phyloP scores from a whole-genome alignment of 2,888 invertebrate genomes.

The Eristalis intricaria region DNA sequence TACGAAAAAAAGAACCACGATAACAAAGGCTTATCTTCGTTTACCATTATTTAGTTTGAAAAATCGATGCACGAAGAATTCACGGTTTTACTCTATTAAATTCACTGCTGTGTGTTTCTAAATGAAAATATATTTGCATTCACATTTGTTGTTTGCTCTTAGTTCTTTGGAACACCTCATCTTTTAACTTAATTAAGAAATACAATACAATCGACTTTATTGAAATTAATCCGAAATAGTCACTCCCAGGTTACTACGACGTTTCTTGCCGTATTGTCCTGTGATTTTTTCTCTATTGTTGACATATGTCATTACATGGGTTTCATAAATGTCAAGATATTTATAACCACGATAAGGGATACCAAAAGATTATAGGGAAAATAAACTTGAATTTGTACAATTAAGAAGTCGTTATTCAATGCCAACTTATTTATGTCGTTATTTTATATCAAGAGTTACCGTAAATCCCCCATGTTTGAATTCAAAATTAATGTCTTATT shows the following conservation, averaged over 20 bases:
- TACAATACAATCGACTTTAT: background rate
- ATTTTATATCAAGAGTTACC: too few species aligned
- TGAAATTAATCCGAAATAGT: slow-evolving; percentile 12
- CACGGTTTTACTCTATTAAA: background rate
- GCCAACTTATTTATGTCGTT: too few species aligned
- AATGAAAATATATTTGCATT: background rate
- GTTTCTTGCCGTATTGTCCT: slow-evolving; percentile 20
- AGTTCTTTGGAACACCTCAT: background rate
- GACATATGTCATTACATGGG: background rate
- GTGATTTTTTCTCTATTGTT: slow-evolving; percentile 7
- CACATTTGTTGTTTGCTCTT: background rate
- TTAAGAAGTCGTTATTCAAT: background rate
- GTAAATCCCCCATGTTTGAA: too few species aligned
- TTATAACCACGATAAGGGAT: background rate
- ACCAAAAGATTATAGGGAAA: background rate
- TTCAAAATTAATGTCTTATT: too few species aligned
- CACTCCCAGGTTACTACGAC: slow-evolving; percentile 47
- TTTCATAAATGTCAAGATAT: background rate
- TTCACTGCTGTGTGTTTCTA: background rate
- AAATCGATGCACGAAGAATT: slow-evolving; percentile 2
- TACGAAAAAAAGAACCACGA: background rate
- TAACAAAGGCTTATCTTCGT: background rate
- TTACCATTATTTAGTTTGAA: slow-evolving; percentile 57
- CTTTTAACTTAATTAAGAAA: background rate
- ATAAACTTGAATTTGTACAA: background rate